Evolutionary conservation across 2,888 invertebrate genomes (phyloP).

Genomic region (Leptarthrus brevirostris): DNA sequence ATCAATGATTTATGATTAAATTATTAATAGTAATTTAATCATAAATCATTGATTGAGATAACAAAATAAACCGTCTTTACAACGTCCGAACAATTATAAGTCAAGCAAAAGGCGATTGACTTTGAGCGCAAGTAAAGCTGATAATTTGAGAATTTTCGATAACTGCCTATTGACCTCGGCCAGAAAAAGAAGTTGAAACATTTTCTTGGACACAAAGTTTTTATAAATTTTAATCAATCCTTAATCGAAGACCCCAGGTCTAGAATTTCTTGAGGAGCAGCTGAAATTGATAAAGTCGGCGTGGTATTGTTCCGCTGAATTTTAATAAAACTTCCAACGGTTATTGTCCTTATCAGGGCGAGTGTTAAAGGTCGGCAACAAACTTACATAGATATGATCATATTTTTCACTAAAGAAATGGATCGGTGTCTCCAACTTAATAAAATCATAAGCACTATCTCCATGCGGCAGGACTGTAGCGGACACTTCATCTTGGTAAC

Average conservation of each 20-base stretch:
- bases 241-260: background rate
- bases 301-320: background rate
- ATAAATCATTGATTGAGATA: constrained; percentile 5
- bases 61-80: background rate
- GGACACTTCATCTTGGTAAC: constrained; percentile 50
- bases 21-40: background rate
- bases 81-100: background rate
- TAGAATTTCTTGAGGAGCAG: background rate
- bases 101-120: constrained; percentile 10
- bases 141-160: constrained; percentile 44
- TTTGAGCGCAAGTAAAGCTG: constrained; percentile 27
- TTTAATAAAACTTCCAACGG: background rate
- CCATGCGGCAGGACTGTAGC: constrained; percentile 59
- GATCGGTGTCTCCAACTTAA: constrained; percentile 71
- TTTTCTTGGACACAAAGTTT: background rate
- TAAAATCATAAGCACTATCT: constrained; percentile 62
- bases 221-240: background rate
- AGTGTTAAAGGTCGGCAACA: constrained; percentile 8
- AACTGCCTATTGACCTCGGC: constrained; percentile 52
- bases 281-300: constrained; percentile 15
- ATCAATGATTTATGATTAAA: no score
- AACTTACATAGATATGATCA: constrained; percentile 85
- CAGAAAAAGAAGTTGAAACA: constrained; percentile 14
- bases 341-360: constrained; percentile 24
- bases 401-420: constrained; percentile 83